Evolutionary conservation across 2,888 invertebrate genomes (phyloP).

Genomic region (Hyppa rectilinea): DNA sequence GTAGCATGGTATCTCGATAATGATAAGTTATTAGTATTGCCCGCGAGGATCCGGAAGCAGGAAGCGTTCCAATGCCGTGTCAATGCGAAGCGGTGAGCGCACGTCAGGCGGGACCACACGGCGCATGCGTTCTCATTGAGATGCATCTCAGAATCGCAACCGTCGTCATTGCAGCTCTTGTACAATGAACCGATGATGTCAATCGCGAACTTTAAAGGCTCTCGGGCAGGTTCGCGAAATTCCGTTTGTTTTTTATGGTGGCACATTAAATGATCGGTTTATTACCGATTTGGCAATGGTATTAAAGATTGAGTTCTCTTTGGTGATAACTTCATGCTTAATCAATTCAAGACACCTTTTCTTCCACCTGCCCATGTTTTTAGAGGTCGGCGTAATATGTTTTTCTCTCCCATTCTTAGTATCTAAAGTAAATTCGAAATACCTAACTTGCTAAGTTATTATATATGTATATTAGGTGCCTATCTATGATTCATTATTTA

Average conservation of each 20-base stretch:
- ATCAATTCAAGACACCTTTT: not conserved
- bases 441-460: slow-evolving; percentile 8
- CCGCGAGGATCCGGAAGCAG: slow-evolving; percentile 84
- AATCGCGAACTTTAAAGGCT: slow-evolving; percentile 67
- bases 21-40: slow-evolving; percentile 82
- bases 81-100: slow-evolving; percentile 72
- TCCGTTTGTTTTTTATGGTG: slow-evolving; percentile 36
- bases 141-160: slow-evolving; percentile 72
- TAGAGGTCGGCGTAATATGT: not conserved
- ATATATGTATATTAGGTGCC: too few relatives aligned
- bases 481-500: slow-evolving; percentile 16
- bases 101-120: slow-evolving; percentile 69
- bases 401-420: not conserved
- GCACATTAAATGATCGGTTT: slow-evolving; percentile 25
- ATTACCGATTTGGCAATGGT: slow-evolving; percentile 16
- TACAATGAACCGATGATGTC: slow-evolving; percentile 72
- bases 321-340: not conserved
- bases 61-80: slow-evolving; percentile 81
- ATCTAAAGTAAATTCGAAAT: not conserved
- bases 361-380: not conserved
- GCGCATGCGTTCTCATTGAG: slow-evolving; percentile 70
- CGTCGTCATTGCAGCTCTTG: slow-evolving; percentile 65
- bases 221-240: slow-evolving; percentile 38
- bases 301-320: not conserved
- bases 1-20: slow-evolving; percentile 64